Evolutionary conservation across 1,140 invertebrate species (phyloP), one percentile per base, ranked within the genome.

Genomic region (Drosophila dunni): DNA sequence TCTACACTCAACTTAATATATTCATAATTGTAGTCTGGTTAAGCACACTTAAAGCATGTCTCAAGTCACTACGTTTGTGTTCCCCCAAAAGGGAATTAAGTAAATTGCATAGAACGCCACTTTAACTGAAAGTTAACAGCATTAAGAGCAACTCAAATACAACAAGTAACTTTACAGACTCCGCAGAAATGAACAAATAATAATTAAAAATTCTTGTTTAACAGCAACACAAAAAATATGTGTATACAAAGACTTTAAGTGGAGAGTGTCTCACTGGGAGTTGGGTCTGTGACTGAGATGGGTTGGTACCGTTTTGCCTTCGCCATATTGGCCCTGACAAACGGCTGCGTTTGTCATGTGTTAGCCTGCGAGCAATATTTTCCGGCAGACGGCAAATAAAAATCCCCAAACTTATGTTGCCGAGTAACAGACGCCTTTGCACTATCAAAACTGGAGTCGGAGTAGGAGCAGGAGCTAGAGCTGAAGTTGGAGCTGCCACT

Each of bases 331-430:
- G 75, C 70, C 42, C 63, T 83, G 84, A 89, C 84, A 89, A 88
- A 81, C 84, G 88, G 84, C 84, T 89, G 80, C 78, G 84, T 89
- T 84, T 88, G 84, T 78, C 84, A 88, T 88, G 78, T 81, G 80
- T 84, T 88, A 75, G 78, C 84, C 84, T 89, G 53, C 69, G 60
- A 83, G 84, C 84, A 77, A 88, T 88, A 88, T 88, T 84, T 88
- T 78, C 75, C 61, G 76, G 62, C 83, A 83, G 79, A 86, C 74
- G 70, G 80, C 84, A 84, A 88, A 88, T 84, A 88, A 89, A 83
- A 88, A 88, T 88, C 84, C 84, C 84, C 62, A 88, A 88, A 88
- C 84, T 88, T 89, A 88, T 89, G 84, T 82, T 86, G 65, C 58
- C 71, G 66, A 71, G 67, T 68, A 75, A 48, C 70, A 62, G 62